Evolutionary conservation across 2,888 invertebrate species (phyloP).

Genomic region (Eupithecia abbreviata): DNA sequence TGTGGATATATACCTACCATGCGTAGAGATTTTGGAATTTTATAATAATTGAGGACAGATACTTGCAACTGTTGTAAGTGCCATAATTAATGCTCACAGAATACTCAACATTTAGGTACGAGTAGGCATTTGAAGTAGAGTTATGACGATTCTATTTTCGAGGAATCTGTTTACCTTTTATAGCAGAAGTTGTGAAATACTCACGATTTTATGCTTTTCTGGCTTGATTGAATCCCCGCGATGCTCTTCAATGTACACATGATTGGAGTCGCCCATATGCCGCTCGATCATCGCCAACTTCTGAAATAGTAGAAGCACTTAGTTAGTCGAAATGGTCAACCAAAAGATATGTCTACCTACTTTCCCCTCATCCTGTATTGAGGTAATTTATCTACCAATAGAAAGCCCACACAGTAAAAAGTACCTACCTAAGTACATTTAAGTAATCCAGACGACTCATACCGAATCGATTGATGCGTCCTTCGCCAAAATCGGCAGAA

Average conservation of each 20-base stretch:
- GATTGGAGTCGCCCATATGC: slow-evolving; percentile 71
- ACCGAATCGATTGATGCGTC: neutral
- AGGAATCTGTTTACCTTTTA: neutral
- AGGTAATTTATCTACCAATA: neutral
- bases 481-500: neutral
- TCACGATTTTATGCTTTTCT: slow-evolving; percentile 45
- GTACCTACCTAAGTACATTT: neutral
- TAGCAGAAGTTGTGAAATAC: neutral
- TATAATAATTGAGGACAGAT: neutral
- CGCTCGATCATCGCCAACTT: slow-evolving; percentile 73
- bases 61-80: neutral
- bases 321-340: neutral
- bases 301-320: slow-evolving; percentile 48
- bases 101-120: neutral
- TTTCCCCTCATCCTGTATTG: neutral
- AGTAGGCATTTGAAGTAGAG: neutral
- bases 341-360: neutral
- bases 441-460: neutral
- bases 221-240: slow-evolving; percentile 58
- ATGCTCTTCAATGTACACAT: slow-evolving; percentile 50
- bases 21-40: neutral
- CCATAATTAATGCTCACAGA: neutral
- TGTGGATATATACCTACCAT: neutral
- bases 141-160: neutral
- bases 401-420: neutral